Evolutionary conservation across 2,888 invertebrate genomes (phyloP).

Genomic region (Chouioia cunea): DNA sequence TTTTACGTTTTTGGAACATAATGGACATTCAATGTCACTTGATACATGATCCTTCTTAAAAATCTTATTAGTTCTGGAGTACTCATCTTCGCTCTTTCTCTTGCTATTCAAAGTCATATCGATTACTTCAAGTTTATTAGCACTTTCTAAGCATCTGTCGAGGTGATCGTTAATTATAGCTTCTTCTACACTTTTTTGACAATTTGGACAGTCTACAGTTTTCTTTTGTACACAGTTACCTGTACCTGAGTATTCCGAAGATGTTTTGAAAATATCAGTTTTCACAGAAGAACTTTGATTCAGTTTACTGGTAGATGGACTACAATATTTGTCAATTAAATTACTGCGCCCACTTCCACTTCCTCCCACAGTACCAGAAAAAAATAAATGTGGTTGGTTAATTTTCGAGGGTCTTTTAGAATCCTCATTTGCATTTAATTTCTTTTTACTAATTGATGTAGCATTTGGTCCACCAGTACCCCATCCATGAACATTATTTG

Average conservation of each 20-base stretch:
- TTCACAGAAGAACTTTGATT: neutral
- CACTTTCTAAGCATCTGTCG: slow-evolving; percentile 47
- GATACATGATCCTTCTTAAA: slow-evolving; percentile 30
- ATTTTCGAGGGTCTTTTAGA: slow-evolving; percentile 24
- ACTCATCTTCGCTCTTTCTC: slow-evolving; percentile 30
- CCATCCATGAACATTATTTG: slow-evolving; percentile 60
- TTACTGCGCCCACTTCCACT: slow-evolving; percentile 56
- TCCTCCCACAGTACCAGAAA: slow-evolving; percentile 60
- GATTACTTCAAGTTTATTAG: slow-evolving; percentile 9
- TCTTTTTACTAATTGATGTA: slow-evolving; percentile 30
- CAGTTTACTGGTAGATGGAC: slow-evolving; percentile 7
- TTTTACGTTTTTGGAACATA: slow-evolving; percentile 66
- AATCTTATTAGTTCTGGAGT: slow-evolving; percentile 24
- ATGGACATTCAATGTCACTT: slow-evolving; percentile 66
- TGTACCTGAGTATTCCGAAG: slow-evolving; percentile 12
- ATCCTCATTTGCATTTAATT: neutral
- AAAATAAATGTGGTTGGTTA: slow-evolving; percentile 45
- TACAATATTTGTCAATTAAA: slow-evolving; percentile 56
- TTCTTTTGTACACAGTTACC: slow-evolving; percentile 11
- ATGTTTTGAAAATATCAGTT: slow-evolving; percentile 8
- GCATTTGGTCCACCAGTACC: slow-evolving; percentile 56
- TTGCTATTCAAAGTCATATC: slow-evolving; percentile 33
- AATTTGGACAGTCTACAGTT: slow-evolving; percentile 66
- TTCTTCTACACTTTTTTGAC: slow-evolving; percentile 61
- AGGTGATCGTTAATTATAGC: slow-evolving; percentile 66